Evolutionary conservation across 2,888 invertebrate genomes (phyloP).

Genomic region (Pteria penguin): DNA sequence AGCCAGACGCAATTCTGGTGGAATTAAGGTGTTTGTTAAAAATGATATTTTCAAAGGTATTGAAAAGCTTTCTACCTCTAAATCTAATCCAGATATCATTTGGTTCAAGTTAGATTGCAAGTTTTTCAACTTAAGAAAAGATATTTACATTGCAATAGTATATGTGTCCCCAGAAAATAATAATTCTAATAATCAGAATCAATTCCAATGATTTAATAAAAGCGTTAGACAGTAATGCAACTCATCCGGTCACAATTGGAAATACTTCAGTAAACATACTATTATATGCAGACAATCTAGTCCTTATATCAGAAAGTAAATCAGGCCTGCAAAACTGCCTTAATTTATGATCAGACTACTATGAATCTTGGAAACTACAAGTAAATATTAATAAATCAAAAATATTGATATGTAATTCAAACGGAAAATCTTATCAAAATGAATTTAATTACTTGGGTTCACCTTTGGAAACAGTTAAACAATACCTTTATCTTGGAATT

Average conservation of each 20-base stretch:
- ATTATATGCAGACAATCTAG: slow-evolving; percentile 25
- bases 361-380: slow-evolving; percentile 10
- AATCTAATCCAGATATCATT: not conserved
- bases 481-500: slow-evolving; percentile 10
- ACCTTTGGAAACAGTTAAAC: slow-evolving; percentile 4
- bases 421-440: no score
- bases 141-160: slow-evolving; percentile 6
- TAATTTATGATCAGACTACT: slow-evolving; percentile 9
- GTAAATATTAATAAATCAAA: slow-evolving; percentile 26
- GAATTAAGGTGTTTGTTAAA: slow-evolving; percentile 5
- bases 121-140: slow-evolving; percentile 8
- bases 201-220: no score
- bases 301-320: slow-evolving; percentile 22
- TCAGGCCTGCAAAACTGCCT: slow-evolving; percentile 22
- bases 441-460: not conserved
- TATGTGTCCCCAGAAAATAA: slow-evolving; percentile 12
- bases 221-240: no score
- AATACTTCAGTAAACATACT: not conserved
- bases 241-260: not conserved
- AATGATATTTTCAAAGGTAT: not conserved
- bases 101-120: slow-evolving; percentile 8
- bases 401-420: slow-evolving; percentile 20
- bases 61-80: not conserved
- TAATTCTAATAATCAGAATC: not conserved
- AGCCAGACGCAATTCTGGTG: slow-evolving; percentile 23